These are phyloP conservation scores for Thera britannica DNA, from an alignment of 2,888 invertebrate genomes.

Conservation along the genomic window DNA sequence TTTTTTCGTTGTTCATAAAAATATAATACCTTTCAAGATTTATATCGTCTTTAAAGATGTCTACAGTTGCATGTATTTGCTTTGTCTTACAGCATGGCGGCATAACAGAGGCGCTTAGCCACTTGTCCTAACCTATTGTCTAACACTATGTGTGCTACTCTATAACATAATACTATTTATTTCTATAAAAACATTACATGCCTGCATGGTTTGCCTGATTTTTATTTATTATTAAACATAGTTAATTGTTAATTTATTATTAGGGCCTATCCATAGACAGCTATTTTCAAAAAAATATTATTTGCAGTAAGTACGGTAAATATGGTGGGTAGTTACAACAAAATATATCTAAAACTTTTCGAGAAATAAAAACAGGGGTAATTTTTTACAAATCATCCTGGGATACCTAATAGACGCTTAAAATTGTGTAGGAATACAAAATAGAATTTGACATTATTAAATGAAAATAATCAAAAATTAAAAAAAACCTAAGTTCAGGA, in stretches of 20 bases:
- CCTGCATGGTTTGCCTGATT: constrained; percentile 41
- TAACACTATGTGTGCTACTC: constrained; percentile 38
- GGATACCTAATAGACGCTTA: no score
- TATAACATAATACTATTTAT: constrained; percentile 52
- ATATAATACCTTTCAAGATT: neutral
- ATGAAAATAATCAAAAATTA: no score
- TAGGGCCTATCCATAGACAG: no score
- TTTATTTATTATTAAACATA: constrained; percentile 3
- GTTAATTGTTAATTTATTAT: neutral
- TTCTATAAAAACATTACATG: constrained; percentile 37
- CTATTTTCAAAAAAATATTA: no score
- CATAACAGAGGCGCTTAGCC: constrained; percentile 72
- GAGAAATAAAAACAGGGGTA: no score
- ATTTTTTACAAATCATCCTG: no score
- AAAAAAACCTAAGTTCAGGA: no score
- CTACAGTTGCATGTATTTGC: constrained; percentile 60
- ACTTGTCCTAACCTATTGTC: constrained; percentile 49
- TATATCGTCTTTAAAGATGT: neutral
- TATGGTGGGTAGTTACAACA: no score
- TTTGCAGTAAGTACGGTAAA: no score
- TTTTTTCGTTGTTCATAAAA: neutral
- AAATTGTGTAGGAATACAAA: no score
- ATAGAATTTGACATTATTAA: no score
- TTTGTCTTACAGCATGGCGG: constrained; percentile 76
- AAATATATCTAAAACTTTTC: no score